Conservation (phyloP, 2,113 vertebrate species). For the Cyanoramphus novaezelandiae region DNA sequence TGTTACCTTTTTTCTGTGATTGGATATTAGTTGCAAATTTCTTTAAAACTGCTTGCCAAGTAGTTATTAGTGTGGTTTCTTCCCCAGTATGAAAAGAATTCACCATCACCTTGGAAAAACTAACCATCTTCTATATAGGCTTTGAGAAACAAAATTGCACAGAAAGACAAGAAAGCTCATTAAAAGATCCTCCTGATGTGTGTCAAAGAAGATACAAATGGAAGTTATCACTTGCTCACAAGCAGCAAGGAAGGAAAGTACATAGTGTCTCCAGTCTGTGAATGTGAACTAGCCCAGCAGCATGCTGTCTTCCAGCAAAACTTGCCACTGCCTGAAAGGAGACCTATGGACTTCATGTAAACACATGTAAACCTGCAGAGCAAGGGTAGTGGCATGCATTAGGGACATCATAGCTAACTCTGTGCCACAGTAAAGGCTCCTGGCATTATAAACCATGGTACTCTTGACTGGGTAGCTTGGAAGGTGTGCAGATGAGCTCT, state of each 20-base stretch:
- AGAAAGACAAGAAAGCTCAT: background rate
- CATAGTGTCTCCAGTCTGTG: background rate
- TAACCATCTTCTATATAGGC: background rate
- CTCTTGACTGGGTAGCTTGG: background rate
- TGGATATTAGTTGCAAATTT: background rate
- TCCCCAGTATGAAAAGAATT: background rate
- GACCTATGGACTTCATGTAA: background rate
- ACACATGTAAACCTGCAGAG: background rate
- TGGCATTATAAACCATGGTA: accelerated
- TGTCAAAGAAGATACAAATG: background rate
- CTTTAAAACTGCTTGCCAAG: background rate
- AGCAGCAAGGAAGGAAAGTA: background rate
- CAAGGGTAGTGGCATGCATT: background rate
- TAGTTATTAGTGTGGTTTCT: background rate
- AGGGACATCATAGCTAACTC: background rate
- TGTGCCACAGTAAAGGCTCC: background rate
- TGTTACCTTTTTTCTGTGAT: background rate
- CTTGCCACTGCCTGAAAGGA: background rate
- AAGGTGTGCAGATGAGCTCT: background rate
- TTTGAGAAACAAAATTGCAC: background rate
- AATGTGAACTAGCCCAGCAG: background rate
- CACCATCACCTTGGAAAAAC: background rate
- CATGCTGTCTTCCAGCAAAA: background rate
- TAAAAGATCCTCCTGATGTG: background rate
- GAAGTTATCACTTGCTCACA: background rate